Evolutionary conservation across 2,113 vertebrate species (phyloP).

Genomic region (Kobus ellipsiprymnus): DNA sequence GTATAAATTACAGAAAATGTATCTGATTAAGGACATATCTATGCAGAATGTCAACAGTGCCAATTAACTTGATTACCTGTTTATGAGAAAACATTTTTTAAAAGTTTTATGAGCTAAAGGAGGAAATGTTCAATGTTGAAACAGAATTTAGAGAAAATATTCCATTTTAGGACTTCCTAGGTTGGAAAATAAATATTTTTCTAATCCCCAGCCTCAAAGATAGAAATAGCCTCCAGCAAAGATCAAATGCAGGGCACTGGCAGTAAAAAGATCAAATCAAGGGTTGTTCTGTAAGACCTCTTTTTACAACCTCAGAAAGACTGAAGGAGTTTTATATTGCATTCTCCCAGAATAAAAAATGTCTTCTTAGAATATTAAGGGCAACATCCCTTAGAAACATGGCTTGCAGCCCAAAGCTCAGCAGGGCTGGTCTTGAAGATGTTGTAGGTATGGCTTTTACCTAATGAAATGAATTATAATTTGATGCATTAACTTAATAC

Average conservation of each 20-base stretch:
- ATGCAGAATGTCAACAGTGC: not conserved
- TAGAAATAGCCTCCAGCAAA: not conserved
- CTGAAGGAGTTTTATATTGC: not conserved
- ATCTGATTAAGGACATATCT: not conserved
- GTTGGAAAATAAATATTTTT: not conserved
- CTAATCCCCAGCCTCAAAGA: not conserved
- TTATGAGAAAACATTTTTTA: not conserved
- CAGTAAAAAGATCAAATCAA: slow-evolving; percentile 13
- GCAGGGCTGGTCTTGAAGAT: not conserved
- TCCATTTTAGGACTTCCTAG: not conserved
- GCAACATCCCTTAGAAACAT: not conserved
- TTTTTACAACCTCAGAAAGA: not conserved
- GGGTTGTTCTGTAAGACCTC: not conserved
- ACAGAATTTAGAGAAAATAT: not conserved
- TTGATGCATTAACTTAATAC: not conserved
- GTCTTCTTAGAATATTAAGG: not conserved
- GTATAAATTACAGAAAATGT: not conserved
- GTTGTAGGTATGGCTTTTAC: not conserved
- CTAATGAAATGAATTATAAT: not conserved
- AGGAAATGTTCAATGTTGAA: not conserved
- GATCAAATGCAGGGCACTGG: not conserved
- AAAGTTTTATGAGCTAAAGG: not conserved
- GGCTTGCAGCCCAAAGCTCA: not conserved
- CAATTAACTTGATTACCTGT: not conserved
- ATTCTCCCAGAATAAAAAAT: not conserved